Evolutionary conservation across 2,113 vertebrate species (phyloP).

Genomic region (Perca schrenkii): DNA sequence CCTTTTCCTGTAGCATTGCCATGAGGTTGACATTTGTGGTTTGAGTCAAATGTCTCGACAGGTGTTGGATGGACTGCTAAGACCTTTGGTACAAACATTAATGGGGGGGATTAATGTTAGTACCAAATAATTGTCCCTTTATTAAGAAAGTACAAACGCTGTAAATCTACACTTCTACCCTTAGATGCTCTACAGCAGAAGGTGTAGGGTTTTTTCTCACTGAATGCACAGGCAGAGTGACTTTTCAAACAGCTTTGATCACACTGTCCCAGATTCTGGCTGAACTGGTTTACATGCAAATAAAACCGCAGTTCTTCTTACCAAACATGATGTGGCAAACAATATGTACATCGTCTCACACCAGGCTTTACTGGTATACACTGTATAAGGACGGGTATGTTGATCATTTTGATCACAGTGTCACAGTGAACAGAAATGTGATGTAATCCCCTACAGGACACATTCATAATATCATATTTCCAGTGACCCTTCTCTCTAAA

Average conservation of each 20-base stretch:
- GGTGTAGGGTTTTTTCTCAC: neutral
- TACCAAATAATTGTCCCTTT: too few species aligned
- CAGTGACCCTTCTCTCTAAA: constrained; percentile 34
- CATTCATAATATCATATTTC: constrained; percentile 37
- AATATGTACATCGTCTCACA: neutral
- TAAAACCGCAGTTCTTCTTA: neutral
- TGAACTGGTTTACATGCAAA: constrained; percentile 57
- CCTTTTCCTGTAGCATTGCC: neutral
- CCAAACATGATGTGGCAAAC: neutral
- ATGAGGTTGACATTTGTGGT: neutral
- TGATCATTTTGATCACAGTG: constrained; percentile 17
- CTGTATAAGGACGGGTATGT: neutral
- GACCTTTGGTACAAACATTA: neutral
- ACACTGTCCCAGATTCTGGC: constrained; percentile 31
- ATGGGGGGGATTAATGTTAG: too few species aligned
- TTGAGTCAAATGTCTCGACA: neutral
- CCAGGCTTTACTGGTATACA: neutral
- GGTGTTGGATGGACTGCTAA: neutral
- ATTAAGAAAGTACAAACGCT: neutral
- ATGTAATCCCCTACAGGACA: constrained; percentile 23
- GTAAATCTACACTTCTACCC: neutral
- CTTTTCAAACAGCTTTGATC: constrained; percentile 1
- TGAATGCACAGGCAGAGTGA: neutral
- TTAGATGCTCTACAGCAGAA: neutral
- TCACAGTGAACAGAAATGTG: constrained; percentile 3